phyloP scores from a whole-genome alignment of 2,797 vertebrate species.

The Carduelis carduelis region DNA sequence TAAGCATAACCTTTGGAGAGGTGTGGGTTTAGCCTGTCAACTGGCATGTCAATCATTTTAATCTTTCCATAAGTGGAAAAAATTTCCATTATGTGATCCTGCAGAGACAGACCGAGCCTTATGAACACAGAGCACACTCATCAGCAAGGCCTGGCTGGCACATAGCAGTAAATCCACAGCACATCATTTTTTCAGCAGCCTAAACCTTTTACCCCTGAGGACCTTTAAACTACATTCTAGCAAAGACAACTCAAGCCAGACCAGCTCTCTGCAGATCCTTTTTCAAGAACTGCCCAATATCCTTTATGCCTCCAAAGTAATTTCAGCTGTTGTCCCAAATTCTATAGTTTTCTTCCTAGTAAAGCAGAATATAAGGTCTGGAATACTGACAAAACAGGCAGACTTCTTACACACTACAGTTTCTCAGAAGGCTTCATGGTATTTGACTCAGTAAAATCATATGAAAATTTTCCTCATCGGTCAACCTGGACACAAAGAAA shows the following conservation, averaged over 20 bases:
- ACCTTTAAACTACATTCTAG: neutral
- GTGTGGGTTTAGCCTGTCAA: slow-evolving; percentile 88
- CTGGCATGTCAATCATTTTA: slow-evolving; percentile 94
- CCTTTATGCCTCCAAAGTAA: neutral
- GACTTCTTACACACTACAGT: neutral
- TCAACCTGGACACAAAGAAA: neutral
- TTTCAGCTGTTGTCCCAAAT: neutral
- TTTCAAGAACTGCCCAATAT: neutral
- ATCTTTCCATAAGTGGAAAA: slow-evolving; percentile 94
- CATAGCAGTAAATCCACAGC: neutral
- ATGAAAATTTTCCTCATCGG: neutral
- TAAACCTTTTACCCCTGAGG: neutral
- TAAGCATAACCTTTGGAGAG: slow-evolving; percentile 92
- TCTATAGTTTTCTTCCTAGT: neutral
- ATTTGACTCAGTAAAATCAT: neutral
- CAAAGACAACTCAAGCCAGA: neutral
- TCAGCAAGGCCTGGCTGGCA: neutral
- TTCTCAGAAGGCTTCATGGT: neutral
- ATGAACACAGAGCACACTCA: neutral
- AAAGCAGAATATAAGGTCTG: neutral
- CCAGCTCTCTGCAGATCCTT: neutral
- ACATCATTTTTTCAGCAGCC: neutral
- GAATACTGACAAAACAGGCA: neutral
- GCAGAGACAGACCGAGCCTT: neutral
- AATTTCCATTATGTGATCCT: slow-evolving; percentile 91